Conservation (phyloP, 2,113 vertebrate species). For the Pleuronectes platessa region DNA sequence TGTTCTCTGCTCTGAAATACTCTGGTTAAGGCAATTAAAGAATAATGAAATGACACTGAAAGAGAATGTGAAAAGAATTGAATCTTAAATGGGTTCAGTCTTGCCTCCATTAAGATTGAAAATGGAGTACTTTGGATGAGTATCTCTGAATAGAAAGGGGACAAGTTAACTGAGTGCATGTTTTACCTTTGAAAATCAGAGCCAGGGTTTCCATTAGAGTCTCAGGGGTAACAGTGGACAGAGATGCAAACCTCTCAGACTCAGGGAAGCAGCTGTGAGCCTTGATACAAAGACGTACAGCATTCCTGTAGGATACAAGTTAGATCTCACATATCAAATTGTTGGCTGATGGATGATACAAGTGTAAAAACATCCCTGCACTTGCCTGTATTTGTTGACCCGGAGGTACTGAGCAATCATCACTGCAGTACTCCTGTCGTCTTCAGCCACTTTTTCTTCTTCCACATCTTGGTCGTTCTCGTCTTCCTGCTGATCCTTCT, state of each 20-base stretch:
- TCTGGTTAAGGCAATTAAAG: background rate
- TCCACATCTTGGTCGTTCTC: constrained; percentile 30
- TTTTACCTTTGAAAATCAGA: constrained; percentile 88
- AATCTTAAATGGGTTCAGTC: constrained; percentile 8
- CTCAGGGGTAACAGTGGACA: constrained; percentile 67
- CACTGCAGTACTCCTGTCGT: constrained; percentile 78
- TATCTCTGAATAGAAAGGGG: background rate
- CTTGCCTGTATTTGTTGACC: constrained; percentile 93
- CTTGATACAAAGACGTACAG: constrained; percentile 83
- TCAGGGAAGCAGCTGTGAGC: constrained; percentile 81
- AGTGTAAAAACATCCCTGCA: constrained; percentile 4
- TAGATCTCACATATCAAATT: background rate
- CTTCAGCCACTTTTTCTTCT: constrained; percentile 61
- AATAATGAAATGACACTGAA: background rate
- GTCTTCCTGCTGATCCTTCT: constrained; percentile 62
- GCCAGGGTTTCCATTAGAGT: constrained; percentile 83
- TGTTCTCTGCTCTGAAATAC: background rate
- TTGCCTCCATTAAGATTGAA: constrained; percentile 15
- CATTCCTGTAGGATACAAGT: constrained; percentile 80
- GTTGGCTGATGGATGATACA: constrained; percentile 11
- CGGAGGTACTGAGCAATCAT: constrained; percentile 84
- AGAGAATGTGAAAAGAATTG: constrained; percentile 15
- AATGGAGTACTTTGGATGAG: background rate
- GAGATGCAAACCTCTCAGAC: constrained; percentile 80
- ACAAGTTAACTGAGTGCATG: background rate